A percentile compares a stretch with the other conserved stretches of the same genome.
Evolutionary conservation across 2,113 vertebrate species (phyloP).

Genomic region (Ciconia maguari): DNA sequence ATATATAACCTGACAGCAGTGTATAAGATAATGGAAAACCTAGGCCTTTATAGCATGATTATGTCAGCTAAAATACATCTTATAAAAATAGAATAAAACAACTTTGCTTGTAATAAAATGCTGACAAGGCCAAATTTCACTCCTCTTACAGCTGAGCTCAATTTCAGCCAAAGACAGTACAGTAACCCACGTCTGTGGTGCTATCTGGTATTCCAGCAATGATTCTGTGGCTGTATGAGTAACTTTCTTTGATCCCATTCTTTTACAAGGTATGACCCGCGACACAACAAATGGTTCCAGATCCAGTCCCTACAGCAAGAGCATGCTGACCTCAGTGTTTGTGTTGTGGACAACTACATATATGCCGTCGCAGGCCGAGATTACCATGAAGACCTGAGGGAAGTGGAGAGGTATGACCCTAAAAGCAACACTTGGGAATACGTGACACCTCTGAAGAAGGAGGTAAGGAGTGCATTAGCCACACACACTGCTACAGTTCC

Average conservation of each 20-base stretch:
- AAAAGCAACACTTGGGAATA: constrained; percentile 91
- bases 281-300: constrained; percentile 93
- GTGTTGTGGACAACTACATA: constrained; percentile 84
- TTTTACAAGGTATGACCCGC: constrained; percentile 88
- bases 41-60: neutral
- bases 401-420: constrained; percentile 93
- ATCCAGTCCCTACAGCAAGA: constrained; percentile 90
- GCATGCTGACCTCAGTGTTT: constrained; percentile 92
- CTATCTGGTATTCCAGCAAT: constrained; percentile 11
- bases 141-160: constrained; percentile 1
- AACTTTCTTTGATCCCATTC: neutral
- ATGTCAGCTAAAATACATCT: constrained; percentile 22
- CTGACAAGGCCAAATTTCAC: constrained; percentile 3
- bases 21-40: constrained; percentile 9
- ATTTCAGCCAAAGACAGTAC: neutral
- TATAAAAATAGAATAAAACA: constrained; percentile 38
- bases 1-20: neutral
- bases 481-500: neutral
- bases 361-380: constrained; percentile 93
- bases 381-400: constrained; percentile 87
- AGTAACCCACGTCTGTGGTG: neutral
- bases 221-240: neutral
- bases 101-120: constrained; percentile 41
- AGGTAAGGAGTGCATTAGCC: constrained; percentile 75
- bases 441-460: constrained; percentile 84